These are phyloP conservation scores for Halcyon leucocephala DNA, from an alignment of 2,797 vertebrate species.

Conservation along the genomic window DNA sequence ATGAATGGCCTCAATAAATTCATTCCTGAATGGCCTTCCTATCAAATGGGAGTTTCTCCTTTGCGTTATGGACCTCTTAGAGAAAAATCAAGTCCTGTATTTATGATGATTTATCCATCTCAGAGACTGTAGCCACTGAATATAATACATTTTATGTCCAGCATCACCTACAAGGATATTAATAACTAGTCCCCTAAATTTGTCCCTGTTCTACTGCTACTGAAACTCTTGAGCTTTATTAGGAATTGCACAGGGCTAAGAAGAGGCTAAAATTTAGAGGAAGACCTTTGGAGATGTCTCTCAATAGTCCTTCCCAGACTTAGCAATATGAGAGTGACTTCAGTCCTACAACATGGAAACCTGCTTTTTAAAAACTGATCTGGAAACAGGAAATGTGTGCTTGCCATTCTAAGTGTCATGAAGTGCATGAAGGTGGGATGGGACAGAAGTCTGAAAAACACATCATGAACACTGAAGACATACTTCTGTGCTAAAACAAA, in stretches of 20 bases:
- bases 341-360: not conserved
- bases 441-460: not conserved
- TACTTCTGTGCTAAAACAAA: not conserved
- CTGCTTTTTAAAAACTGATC: not conserved
- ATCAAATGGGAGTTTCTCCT: not conserved
- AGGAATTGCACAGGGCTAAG: not conserved
- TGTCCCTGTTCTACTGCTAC: not conserved
- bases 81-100: not conserved
- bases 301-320: not conserved
- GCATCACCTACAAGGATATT: not conserved
- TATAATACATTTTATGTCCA: not conserved
- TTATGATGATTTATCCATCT: not conserved
- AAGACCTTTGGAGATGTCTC: not conserved
- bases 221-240: not conserved
- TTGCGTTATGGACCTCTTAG: not conserved
- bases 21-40: not conserved
- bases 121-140: not conserved
- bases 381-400: not conserved
- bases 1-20: not conserved
- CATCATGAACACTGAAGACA: not conserved
- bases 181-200: not conserved
- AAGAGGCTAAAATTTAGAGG: not conserved
- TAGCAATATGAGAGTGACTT: not conserved
- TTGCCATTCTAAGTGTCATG: not conserved
- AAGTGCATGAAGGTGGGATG: not conserved